Evolutionary conservation across 1,140 invertebrate genomes (phyloP), one percentile per base, ranked within the genome.

Genomic region (Ceratina calcarata): DNA sequence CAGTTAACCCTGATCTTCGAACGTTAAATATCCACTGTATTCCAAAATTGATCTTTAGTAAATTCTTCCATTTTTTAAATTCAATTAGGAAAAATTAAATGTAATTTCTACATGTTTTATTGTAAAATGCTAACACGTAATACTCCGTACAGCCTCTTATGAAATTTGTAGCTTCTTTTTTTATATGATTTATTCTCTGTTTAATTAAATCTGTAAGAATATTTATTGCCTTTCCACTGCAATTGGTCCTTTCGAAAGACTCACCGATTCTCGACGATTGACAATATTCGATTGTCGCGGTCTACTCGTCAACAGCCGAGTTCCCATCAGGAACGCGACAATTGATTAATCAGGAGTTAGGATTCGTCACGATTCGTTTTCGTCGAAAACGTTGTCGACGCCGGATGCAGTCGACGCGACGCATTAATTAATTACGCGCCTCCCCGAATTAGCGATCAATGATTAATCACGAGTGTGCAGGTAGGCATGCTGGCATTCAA

Each of bases 391-490:
- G 37, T 45, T 57, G 55, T 20, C 7, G 15, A 20, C 65, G 18
- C 45, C 53, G n/a, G 15, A 20, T 58, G 64, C 37, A 62, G 22
- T 57, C n/a, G 65, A 66, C 64, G 22, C 45, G 37, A 8, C 32
- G 32, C 37, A 68, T 68, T 57, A 65, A 72, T 78, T 65, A 78
- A 72, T 78, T 66, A 72, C 62, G 45, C 51, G 7, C 45, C 57
- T 49, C 15, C 37, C 37, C 37, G 57, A 70, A 77, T 69, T 69
- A 61, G 3, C 76, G 60, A 78, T 78, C 65, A 65, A 78, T 72
- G 57, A 78, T 78, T 72, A 72, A 78, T 78, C 37, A 18, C 69
- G 77, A 68, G 69, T 16, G 55, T 72, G 27, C 32, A 15, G 51
- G 20, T 49, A 16, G 22, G 27, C 67, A 58, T 55, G 77, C 51